Base-by-base conservation (phyloP, 2,797 vertebrate species). In the Alcedo atthis region DNA sequence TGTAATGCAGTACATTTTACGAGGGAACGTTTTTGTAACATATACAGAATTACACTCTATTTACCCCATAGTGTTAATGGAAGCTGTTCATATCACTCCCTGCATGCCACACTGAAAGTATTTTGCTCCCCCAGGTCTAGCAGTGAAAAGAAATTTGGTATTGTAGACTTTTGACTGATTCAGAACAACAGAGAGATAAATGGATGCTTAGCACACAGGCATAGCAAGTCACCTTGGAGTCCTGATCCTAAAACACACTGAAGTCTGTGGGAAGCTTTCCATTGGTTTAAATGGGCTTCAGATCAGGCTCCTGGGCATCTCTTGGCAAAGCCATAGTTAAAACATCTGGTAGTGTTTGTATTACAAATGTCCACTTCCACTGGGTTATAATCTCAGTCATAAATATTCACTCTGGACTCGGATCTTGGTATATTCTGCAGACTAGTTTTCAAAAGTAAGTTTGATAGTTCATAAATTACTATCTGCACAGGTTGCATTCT, bases 11-110 rank as follows among this genome's bases (percentile, higher is more conserved):
- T 61, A 82, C 48, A 85, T 89, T 97, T 94, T 94, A 91, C 49
- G 82, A 94, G 43, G 18, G 67, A 93, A 96, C 66, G 79, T 42
- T 77, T 95, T 93, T 88, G 51, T 92, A 79, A 85, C 55, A 57
- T 71, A 85, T 69, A 70, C 76, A 78, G 82, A 64, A 93, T 76
- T 88, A 76, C 18, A 89, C 17, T 43, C 15, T 86, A 53, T 80
- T 89, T 92, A 62, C 59, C 62, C 58, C 85, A 92, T 61, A 73
- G 64, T 79, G 54, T 69, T 93, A 93, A 86, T 75, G 69, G 69
- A 95, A 87, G 46, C 79, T 93, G 53, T 94, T 94, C 71, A 42
- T 77, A 91, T 63, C 35, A 79, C 58, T 91, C 81, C 61, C 66
- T 91, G 86, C 61, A 42, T 79, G 49, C 66, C 48, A 69, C 1